Base-by-base conservation (phyloP, 2,797 vertebrate genomes). In the Macropus fuliginosus region DNA sequence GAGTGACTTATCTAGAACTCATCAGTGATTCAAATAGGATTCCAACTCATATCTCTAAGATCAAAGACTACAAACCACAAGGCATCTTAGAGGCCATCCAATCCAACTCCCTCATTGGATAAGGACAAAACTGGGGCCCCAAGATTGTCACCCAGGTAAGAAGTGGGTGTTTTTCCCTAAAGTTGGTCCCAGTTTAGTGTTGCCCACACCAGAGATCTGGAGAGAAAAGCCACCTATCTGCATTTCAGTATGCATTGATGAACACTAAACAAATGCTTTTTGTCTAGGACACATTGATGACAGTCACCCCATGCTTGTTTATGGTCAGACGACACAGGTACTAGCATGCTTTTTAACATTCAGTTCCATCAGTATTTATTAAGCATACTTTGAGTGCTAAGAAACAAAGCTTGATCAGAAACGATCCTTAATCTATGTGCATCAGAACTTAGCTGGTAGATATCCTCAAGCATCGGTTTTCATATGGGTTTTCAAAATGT, bases 371-470 rank as follows among this genome's bases (percentile, higher is more conserved):
- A 46, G 21, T 0, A 46, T 81, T 21, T 81, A 46, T 10, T 46
- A 10, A 81, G 74, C 24, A 81, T 3, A 46, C 21, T 46, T 24
- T 24, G 74, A 46, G 21, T 81, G 74, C 40, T 27, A 11, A 81
- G 18, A 74, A n/a, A n/a, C 34, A 74, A 66, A 81, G 21, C n/a
- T 81, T 81, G 66, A 46, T 46, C n/a, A 46, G 40, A 46, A 40
- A 27, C 10, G 6, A 27, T 46, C 2, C 18, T 4, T 27, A 46
- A 24, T 0, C 2, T 81, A 3, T 46, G 3, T 46, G 21, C 0
- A 46, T 27, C 21, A 27, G 18, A 24, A 46, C 74, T 21, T 74
- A 74, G 18, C 66, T 74, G 18, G 40, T 46, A 18, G n/a, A 16
- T 3, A 74, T n/a, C 4, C 18, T 46, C 40, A 46, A 46, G 8